phyloP scores from a whole-genome alignment of 2,797 vertebrate species.

The Cryptoblepharus egeriae region DNA sequence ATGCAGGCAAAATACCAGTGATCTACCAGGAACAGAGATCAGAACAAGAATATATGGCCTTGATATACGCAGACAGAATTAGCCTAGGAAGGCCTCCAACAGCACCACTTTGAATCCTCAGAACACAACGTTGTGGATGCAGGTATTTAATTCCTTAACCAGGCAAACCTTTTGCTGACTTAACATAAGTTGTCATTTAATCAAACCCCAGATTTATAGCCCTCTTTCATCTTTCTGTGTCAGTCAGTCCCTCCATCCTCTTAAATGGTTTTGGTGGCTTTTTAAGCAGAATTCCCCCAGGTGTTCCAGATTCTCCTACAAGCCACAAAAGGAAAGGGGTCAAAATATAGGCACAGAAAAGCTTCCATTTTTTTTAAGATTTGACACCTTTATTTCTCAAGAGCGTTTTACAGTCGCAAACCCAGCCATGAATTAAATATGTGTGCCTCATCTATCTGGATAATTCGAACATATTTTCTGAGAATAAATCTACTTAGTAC shows the following conservation, averaged over 20 bases:
- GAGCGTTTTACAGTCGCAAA: slow-evolving; percentile 65
- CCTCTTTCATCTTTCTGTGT: slow-evolving; percentile 66
- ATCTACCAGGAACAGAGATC: background rate
- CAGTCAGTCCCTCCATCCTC: slow-evolving; percentile 60
- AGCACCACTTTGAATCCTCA: background rate
- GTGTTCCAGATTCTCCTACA: slow-evolving; percentile 50
- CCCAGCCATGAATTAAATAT: slow-evolving; percentile 68
- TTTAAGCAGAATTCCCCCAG: slow-evolving; percentile 63
- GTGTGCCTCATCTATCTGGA: slow-evolving; percentile 55
- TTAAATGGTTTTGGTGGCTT: slow-evolving; percentile 63
- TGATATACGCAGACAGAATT: background rate
- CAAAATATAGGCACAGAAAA: slow-evolving; percentile 58
- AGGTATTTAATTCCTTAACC: slow-evolving; percentile 44
- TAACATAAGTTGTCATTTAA: slow-evolving; percentile 51
- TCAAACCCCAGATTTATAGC: slow-evolving; percentile 67
- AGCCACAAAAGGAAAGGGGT: slow-evolving; percentile 16
- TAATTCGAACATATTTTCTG: slow-evolving; percentile 71
- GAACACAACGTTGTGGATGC: background rate
- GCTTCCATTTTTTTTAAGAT: slow-evolving; percentile 63
- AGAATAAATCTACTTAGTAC: slow-evolving; percentile 69
- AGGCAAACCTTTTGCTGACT: slow-evolving; percentile 55
- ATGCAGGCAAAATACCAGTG: background rate
- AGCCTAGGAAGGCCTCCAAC: background rate
- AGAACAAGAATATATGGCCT: background rate
- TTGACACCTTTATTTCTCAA: slow-evolving; percentile 36